phyloP scores from a whole-genome alignment of 2,797 vertebrate species.

The Tympanoctomys barrerae region DNA sequence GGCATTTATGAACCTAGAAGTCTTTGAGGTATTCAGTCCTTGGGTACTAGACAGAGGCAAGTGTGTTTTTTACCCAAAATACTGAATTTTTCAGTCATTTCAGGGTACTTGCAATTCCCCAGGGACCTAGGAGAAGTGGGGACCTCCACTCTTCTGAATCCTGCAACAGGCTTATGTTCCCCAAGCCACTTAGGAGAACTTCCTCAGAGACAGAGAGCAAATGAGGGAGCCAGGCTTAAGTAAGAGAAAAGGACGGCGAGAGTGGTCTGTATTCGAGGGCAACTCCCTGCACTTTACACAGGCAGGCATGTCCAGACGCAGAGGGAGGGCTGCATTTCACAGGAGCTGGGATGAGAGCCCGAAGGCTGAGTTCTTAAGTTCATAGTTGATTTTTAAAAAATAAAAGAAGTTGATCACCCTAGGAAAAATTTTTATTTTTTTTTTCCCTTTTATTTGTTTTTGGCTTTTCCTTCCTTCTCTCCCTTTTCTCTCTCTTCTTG shows the following conservation, averaged over 20 bases:
- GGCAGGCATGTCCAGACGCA: fast-evolving
- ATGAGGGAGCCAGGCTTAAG: background rate
- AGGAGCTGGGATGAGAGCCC: fast-evolving
- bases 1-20: background rate
- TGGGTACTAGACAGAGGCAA: background rate
- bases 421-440: background rate
- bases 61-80: background rate
- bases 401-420: background rate
- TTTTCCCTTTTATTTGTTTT: background rate
- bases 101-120: background rate
- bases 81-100: background rate
- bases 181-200: background rate
- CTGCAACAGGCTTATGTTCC: background rate
- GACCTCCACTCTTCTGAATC: background rate
- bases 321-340: fast-evolving
- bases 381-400: background rate
- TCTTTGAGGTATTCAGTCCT: background rate
- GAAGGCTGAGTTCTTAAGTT: background rate
- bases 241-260: background rate
- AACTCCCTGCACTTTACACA: fast-evolving
- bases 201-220: background rate
- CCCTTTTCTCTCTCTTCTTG: slow-evolving; percentile 22
- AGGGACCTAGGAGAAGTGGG: background rate
- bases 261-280: fast-evolving
- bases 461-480: background rate